phyloP scores from a whole-genome alignment of 2,113 vertebrate genomes.

The Laterallus jamaicensis region DNA sequence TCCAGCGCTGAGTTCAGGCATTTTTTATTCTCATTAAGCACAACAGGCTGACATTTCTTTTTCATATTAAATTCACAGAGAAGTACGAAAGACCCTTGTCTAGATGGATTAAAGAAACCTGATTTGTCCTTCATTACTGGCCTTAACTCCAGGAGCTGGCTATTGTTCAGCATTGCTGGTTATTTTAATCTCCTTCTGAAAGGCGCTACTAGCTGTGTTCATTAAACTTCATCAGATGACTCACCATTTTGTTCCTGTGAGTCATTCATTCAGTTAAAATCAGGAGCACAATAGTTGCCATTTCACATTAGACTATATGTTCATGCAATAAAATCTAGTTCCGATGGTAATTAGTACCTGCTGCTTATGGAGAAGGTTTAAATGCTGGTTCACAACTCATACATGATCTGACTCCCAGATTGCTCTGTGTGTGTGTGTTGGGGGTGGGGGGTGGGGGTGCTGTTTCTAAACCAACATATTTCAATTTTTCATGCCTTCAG shows the following conservation, averaged over 20 bases:
- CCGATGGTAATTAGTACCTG: neutral
- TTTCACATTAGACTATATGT: neutral
- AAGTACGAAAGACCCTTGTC: neutral
- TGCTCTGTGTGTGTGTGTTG: neutral
- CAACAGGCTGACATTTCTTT: neutral
- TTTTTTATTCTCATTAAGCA: neutral
- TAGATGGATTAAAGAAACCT: slow-evolving; percentile 33
- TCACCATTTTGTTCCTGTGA: neutral
- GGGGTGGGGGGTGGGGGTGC: too few relatives aligned
- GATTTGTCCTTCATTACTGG: slow-evolving; percentile 39
- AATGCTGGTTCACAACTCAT: neutral
- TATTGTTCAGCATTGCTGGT: slow-evolving; percentile 28
- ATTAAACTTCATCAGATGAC: slow-evolving; percentile 8
- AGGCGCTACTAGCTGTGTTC: slow-evolving; percentile 4
- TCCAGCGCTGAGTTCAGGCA: neutral
- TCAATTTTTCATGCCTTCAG: neutral
- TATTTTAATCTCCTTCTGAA: slow-evolving; percentile 30
- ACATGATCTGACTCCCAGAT: neutral
- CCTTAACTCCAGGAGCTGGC: slow-evolving; percentile 15
- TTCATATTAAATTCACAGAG: neutral
- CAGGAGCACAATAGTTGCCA: slow-evolving; percentile 11
- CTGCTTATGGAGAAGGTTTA: neutral
- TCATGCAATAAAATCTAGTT: neutral
- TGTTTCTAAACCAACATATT: neutral
- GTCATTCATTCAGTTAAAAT: neutral